These are phyloP conservation scores for Monochamus alternatus DNA, from an alignment of 2,888 invertebrate genomes.

Conservation along the genomic window DNA sequence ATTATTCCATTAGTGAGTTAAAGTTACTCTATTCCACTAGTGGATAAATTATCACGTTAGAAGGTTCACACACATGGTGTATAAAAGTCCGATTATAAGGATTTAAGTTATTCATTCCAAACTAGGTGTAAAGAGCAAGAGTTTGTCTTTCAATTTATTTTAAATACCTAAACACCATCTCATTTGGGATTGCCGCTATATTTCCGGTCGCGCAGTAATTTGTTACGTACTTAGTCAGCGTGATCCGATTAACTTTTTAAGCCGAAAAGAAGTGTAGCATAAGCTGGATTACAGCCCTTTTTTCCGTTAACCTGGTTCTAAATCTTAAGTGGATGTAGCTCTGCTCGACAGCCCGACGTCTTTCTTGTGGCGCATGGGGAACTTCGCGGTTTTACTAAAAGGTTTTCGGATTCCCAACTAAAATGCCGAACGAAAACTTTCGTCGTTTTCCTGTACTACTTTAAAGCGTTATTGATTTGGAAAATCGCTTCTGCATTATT, in stretches of 20 bases:
- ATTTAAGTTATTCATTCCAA: too few species aligned
- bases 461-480: too few species aligned
- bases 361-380: conserved; percentile 2
- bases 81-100: too few species aligned
- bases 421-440: too few species aligned
- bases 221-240: conserved; percentile 29
- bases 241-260: conserved; percentile 40
- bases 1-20: too few species aligned
- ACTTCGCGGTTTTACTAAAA: not conserved
- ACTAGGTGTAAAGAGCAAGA: not conserved
- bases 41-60: too few species aligned
- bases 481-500: too few species aligned
- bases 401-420: not conserved
- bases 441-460: too few species aligned
- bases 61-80: too few species aligned
- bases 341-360: not conserved
- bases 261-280: conserved; percentile 34
- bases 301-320: not conserved
- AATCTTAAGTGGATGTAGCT: conserved; percentile 21
- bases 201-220: conserved; percentile 30
- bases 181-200: not conserved
- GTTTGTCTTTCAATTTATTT: not conserved
- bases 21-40: too few species aligned
- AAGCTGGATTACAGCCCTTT: conserved; percentile 33
- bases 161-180: not conserved